These are phyloP conservation scores for Erythrocebus patas DNA, from an alignment of 2,113 vertebrate genomes.

Conservation along the genomic window DNA sequence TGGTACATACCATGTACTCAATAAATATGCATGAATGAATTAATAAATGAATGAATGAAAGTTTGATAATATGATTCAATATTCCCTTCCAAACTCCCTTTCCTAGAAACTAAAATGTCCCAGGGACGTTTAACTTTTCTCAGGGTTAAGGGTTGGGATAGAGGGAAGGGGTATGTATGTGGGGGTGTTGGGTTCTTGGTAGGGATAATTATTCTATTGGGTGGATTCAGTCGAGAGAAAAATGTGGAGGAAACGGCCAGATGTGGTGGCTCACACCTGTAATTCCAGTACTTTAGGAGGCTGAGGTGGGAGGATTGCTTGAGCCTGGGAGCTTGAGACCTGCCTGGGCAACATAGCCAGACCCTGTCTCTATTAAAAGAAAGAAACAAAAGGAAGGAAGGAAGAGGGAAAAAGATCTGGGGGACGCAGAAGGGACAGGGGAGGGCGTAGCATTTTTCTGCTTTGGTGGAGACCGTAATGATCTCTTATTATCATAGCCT, in stretches of 20 bases:
- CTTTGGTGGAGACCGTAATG: neutral
- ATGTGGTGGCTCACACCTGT: no score
- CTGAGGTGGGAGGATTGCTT: no score
- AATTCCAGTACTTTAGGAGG: no score
- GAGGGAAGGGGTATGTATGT: neutral
- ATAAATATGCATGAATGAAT: neutral
- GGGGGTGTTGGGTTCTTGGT: neutral
- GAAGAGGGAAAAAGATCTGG: neutral
- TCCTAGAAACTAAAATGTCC: neutral
- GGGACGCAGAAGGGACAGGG: neutral
- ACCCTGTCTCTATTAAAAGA: no score
- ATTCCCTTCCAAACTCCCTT: neutral
- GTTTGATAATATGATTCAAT: neutral
- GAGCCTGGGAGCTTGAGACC: no score
- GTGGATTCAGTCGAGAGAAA: neutral
- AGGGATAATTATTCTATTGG: neutral
- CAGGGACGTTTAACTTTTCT: neutral
- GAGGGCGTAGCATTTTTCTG: neutral
- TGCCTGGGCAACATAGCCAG: no score
- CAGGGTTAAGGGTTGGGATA: neutral
- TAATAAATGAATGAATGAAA: neutral
- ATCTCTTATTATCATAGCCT: neutral
- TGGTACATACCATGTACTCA: neutral
- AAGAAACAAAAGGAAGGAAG: no score
- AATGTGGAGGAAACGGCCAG: neutral